These are phyloP conservation scores for Drosophila ogumai DNA, from an alignment of 1,140 invertebrate genomes.

Conservation along the genomic window DNA sequence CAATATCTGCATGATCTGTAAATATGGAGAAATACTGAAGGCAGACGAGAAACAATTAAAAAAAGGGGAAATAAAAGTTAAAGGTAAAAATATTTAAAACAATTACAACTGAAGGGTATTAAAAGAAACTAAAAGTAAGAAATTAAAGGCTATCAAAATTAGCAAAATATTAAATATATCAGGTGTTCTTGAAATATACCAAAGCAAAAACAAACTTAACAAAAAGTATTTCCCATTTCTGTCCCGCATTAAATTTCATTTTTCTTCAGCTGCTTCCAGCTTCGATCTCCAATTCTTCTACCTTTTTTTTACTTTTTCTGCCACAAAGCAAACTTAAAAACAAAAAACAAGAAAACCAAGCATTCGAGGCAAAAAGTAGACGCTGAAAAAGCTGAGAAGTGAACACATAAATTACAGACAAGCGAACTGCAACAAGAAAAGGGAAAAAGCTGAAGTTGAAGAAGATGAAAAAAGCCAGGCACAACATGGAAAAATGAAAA, in stretches of 20 bases:
- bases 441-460: conserved; percentile 22
- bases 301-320: conserved; percentile 12
- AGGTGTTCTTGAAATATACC: neutral
- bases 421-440: conserved; percentile 42
- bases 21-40: conserved; percentile 14
- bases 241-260: conserved; percentile 58
- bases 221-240: conserved; percentile 58
- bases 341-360: conserved; percentile 30
- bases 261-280: conserved; percentile 14
- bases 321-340: conserved; percentile 19
- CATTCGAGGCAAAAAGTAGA: conserved; percentile 17
- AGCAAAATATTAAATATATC: neutral
- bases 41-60: conserved; percentile 19
- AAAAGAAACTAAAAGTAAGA: neutral
- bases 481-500: conserved; percentile 84
- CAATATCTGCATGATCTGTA: conserved; percentile 33
- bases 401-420: conserved; percentile 72
- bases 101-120: neutral
- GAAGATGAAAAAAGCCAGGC: conserved; percentile 54
- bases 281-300: neutral
- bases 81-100: neutral
- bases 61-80: neutral
- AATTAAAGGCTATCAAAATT: neutral
- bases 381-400: conserved; percentile 40
- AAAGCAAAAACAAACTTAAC: neutral